These are phyloP conservation scores for Phrynosoma platyrhinos DNA, from an alignment of 2,113 vertebrate genomes.

Conservation along the genomic window DNA sequence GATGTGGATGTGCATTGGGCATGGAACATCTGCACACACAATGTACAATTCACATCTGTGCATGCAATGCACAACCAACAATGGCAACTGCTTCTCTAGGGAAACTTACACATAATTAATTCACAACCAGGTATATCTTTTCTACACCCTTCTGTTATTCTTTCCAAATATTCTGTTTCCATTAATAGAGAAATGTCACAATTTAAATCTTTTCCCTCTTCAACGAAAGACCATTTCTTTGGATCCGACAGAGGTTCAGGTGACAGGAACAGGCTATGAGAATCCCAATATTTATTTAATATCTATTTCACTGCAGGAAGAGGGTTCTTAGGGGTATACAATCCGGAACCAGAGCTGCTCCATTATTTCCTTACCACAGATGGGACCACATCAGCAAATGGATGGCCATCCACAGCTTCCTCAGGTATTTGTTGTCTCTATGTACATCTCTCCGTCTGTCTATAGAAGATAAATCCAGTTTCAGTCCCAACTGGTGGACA, in stretches of 20 bases:
- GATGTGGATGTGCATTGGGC: too few species aligned
- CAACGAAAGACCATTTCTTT: not conserved
- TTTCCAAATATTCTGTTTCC: not conserved
- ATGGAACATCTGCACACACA: too few species aligned
- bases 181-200: not conserved
- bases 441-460: too few species aligned
- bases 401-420: not conserved
- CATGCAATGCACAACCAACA: too few species aligned
- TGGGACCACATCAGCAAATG: accelerated
- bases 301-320: constrained; percentile 52
- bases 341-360: constrained; percentile 74
- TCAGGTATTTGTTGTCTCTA: constrained; percentile 32
- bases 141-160: not conserved
- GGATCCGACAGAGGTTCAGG: not conserved
- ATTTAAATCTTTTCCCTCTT: not conserved
- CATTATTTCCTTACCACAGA: constrained; percentile 51
- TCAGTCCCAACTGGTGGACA: too few species aligned
- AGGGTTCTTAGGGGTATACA: constrained; percentile 85
- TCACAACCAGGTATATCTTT: not conserved
- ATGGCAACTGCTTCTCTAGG: too few species aligned
- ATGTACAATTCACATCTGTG: too few species aligned
- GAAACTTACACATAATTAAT: too few species aligned
- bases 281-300: not conserved
- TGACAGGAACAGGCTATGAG: not conserved
- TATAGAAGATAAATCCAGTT: too few species aligned